These are phyloP conservation scores for Hafferia zeledoni DNA, from an alignment of 2,797 vertebrate genomes.

Conservation along the genomic window DNA sequence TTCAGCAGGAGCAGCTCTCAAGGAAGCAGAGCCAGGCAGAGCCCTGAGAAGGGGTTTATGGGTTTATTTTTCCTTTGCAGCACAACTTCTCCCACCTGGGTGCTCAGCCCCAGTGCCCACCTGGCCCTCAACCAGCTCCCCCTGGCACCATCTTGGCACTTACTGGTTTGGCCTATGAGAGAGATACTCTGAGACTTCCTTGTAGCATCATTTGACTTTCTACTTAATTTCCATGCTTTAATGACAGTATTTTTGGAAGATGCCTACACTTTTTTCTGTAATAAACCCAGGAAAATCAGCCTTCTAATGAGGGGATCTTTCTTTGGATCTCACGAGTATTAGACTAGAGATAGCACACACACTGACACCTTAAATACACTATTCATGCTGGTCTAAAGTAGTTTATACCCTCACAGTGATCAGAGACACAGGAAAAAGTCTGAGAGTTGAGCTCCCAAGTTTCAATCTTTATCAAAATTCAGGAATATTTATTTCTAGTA, in stretches of 20 bases:
- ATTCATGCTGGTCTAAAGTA: neutral
- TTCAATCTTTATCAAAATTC: neutral
- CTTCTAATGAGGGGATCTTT: neutral
- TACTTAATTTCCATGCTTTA: neutral
- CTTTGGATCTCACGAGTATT: neutral
- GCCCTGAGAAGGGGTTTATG: accelerated
- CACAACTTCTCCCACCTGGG: neutral
- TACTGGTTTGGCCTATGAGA: neutral
- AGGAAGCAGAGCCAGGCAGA: accelerated
- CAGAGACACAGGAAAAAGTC: neutral
- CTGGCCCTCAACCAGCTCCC: neutral
- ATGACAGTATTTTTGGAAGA: neutral
- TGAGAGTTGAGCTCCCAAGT: neutral
- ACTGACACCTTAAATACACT: neutral
- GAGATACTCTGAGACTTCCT: neutral
- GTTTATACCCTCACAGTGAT: neutral
- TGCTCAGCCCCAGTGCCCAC: neutral
- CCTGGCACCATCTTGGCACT: neutral
- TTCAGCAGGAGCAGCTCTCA: accelerated
- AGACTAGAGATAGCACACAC: neutral
- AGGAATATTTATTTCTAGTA: neutral
- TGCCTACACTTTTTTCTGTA: neutral
- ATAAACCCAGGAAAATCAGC: neutral
- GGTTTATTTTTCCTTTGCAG: neutral
- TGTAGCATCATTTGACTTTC: neutral